phyloP scores from a whole-genome alignment of 2,888 invertebrate genomes.

The Temnothorax unifasciatus region DNA sequence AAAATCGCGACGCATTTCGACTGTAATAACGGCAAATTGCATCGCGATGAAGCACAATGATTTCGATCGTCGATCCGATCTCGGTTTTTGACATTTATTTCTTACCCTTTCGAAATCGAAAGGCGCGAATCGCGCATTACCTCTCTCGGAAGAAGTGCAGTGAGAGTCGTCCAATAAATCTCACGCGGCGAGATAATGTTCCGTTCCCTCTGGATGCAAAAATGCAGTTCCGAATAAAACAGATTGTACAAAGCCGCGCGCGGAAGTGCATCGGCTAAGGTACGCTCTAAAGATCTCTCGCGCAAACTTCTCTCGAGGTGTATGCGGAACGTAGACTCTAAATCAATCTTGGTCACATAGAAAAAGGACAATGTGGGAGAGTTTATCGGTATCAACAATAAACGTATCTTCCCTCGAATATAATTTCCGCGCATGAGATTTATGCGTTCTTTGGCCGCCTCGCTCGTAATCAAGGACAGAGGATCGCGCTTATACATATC shows the following conservation, averaged over 20 bases:
- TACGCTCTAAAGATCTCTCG: constrained; percentile 6
- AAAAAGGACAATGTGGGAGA: constrained; percentile 49
- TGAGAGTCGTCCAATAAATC: constrained; percentile 38
- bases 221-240: constrained; percentile 32
- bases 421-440: constrained; percentile 59
- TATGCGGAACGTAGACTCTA: constrained; percentile 25
- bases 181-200: constrained; percentile 38
- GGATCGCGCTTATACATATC: constrained; percentile 13
- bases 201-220: constrained; percentile 10
- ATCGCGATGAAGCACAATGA: constrained; percentile 8
- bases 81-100: constrained; percentile 23
- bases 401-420: constrained; percentile 52
- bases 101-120: constrained; percentile 23
- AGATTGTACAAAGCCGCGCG: constrained; percentile 18
- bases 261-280: constrained; percentile 29
- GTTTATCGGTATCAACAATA: constrained; percentile 57
- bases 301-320: background rate
- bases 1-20: constrained; percentile 37
- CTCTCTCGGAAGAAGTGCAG: background rate
- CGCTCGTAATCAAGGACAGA: constrained; percentile 67
- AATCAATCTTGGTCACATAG: constrained; percentile 42
- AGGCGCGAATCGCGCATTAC: background rate
- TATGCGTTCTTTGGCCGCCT: constrained; percentile 52
- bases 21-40: constrained; percentile 46
- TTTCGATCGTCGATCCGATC: background rate